phyloP scores from a whole-genome alignment of 2,888 invertebrate genomes.

The Agriotes lineatus region DNA sequence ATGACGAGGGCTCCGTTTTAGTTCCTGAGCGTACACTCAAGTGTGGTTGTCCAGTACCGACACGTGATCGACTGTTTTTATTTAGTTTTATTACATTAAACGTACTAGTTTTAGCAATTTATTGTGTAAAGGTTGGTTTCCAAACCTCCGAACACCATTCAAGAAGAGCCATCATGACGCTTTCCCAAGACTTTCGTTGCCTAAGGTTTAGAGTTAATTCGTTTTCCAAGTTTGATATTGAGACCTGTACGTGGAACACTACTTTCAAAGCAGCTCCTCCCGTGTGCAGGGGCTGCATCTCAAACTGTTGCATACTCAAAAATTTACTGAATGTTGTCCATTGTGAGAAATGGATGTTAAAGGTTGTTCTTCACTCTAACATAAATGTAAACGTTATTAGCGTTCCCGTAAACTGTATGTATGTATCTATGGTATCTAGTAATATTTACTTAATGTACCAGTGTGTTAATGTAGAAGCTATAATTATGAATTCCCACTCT shows the following conservation, averaged over 20 bases:
- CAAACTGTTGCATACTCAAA: slow-evolving; percentile 26
- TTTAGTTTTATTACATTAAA: background rate
- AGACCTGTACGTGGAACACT: too few species aligned
- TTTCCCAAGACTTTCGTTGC: background rate
- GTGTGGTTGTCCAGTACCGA: background rate
- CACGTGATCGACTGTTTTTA: background rate
- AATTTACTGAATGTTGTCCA: slow-evolving; percentile 39
- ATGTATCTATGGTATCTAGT: slow-evolving; percentile 39
- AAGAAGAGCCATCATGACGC: background rate
- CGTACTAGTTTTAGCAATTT: slow-evolving; percentile 7
- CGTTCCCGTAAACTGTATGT: slow-evolving; percentile 29
- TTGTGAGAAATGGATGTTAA: slow-evolving; percentile 26
- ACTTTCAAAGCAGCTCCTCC: background rate
- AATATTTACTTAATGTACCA: slow-evolving; percentile 38
- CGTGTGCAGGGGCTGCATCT: slow-evolving; percentile 11
- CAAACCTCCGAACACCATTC: background rate
- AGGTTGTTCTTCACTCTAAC: slow-evolving; percentile 23
- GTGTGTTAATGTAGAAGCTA: slow-evolving; percentile 50
- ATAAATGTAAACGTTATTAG: slow-evolving; percentile 26
- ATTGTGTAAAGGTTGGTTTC: background rate
- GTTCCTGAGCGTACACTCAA: background rate
- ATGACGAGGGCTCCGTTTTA: background rate
- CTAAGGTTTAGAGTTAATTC: background rate
- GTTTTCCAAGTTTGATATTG: too few species aligned
- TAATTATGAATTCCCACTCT: slow-evolving; percentile 52